phyloP scores from a whole-genome alignment of 2,113 vertebrate genomes.

The Peromyscus leucopus region DNA sequence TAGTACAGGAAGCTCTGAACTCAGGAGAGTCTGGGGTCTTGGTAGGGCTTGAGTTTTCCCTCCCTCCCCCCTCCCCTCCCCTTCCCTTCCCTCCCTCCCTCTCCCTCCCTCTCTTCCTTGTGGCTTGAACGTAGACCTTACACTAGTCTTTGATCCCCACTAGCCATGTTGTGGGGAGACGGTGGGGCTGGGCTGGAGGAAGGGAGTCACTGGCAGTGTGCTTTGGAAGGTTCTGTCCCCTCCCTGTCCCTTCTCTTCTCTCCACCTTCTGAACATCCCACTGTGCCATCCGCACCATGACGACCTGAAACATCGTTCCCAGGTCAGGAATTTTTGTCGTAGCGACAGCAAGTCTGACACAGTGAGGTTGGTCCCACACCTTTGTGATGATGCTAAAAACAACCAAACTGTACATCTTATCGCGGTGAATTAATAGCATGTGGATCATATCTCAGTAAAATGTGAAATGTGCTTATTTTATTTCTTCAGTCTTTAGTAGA shows the following conservation, averaged over 20 bases:
- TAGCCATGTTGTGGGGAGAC: neutral
- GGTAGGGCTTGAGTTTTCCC: fast-evolving
- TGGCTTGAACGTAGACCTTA: neutral
- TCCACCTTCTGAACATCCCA: neutral
- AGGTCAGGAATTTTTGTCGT: neutral
- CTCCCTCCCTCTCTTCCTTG: neutral
- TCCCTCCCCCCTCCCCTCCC: neutral
- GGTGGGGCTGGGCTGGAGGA: neutral
- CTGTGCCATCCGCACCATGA: neutral
- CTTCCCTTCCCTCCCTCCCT: neutral
- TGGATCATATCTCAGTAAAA: neutral
- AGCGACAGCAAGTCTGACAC: neutral
- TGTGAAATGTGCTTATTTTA: neutral
- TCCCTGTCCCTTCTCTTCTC: neutral
- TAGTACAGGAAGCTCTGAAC: neutral
- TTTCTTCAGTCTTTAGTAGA: neutral
- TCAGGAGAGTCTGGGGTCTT: neutral
- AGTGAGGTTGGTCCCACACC: neutral
- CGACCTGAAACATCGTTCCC: neutral
- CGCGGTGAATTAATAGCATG: neutral
- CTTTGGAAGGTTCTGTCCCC: neutral
- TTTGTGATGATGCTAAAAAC: neutral
- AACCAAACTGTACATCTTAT: neutral
- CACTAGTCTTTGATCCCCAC: neutral
- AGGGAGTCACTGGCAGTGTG: too few species aligned